phyloP scores from a whole-genome alignment of 2,888 invertebrate species.

The Brenthis daphne region DNA sequence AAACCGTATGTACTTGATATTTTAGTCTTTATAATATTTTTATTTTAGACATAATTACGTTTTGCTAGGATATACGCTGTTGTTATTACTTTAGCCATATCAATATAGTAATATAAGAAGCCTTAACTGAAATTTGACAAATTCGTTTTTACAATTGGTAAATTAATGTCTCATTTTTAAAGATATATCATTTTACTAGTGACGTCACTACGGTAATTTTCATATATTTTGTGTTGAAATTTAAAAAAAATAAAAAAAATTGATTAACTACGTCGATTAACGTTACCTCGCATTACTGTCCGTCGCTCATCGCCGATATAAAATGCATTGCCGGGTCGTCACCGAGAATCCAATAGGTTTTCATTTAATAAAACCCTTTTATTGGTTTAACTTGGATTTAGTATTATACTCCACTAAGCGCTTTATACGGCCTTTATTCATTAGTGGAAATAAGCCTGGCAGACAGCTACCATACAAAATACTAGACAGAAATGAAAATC shows the following conservation, averaged over 20 bases:
- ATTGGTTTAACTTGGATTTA: slow-evolving; percentile 79
- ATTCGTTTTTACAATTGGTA: no score
- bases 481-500: slow-evolving; percentile 5
- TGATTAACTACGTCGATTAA: slow-evolving; percentile 2
- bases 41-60: no score
- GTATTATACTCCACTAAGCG: slow-evolving; percentile 46
- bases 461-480: slow-evolving; percentile 32
- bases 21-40: no score
- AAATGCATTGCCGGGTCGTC: slow-evolving; percentile 62
- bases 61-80: no score
- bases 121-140: no score
- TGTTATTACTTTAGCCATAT: no score
- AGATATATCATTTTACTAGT: no score
- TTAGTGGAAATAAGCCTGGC: slow-evolving; percentile 35
- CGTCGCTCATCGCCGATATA: slow-evolving; percentile 50
- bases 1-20: no score
- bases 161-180: no score
- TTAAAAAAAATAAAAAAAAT: neutral
- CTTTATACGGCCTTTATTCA: slow-evolving; percentile 43
- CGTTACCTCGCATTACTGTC: slow-evolving; percentile 47
- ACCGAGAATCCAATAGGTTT: slow-evolving; percentile 76
- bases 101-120: no score
- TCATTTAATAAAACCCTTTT: slow-evolving; percentile 78
- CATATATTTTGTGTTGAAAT: neutral
- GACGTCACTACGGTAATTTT: neutral